Evolutionary conservation across 64 coral and sea anemone species (phyloP).

Genomic region (Stichodactyla helianthus): DNA sequence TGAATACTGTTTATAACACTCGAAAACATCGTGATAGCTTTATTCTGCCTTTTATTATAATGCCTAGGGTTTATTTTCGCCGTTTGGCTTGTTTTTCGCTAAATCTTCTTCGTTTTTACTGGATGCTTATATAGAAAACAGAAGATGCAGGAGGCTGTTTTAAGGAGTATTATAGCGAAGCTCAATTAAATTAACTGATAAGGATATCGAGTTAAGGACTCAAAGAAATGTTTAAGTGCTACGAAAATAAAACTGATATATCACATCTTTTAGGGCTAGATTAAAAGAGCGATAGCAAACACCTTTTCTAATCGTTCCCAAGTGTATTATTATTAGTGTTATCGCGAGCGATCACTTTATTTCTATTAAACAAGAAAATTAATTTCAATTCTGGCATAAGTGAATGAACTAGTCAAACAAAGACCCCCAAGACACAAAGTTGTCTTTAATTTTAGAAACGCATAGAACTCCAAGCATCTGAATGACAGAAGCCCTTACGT

Average conservation of each 20-base stretch:
- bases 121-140: not conserved
- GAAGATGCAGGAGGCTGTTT: not conserved
- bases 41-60: not conserved
- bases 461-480: not conserved
- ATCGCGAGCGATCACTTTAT: not conserved
- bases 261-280: not conserved
- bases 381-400: not conserved
- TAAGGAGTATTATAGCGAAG: not conserved
- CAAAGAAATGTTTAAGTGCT: not conserved
- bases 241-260: not conserved
- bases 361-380: not conserved
- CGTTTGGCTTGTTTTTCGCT: not conserved
- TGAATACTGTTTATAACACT: not conserved
- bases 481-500: not conserved
- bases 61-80: not conserved
- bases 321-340: too few relatives aligned
- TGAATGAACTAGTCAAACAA: not conserved
- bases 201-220: not conserved
- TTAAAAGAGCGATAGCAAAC: not conserved
- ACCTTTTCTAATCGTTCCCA: not conserved
- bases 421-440: not conserved
- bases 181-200: not conserved
- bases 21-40: not conserved
- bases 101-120: not conserved
- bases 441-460: not conserved